Conservation (phyloP, 1,140 invertebrate species). For the Drosophila teissieri region DNA sequence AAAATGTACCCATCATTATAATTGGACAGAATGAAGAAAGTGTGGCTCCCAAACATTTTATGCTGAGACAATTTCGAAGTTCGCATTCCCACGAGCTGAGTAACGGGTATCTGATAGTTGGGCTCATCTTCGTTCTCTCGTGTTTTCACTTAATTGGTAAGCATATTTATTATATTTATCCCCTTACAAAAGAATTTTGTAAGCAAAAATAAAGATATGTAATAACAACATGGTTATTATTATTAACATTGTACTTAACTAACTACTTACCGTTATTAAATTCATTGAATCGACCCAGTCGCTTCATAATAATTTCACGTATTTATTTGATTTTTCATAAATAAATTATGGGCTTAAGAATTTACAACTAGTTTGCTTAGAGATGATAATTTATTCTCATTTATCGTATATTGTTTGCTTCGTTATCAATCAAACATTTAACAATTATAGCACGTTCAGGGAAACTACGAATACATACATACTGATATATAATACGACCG, state of each 20-base stretch:
- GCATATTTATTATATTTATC: too few species aligned
- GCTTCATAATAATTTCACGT: slow-evolving; percentile 50
- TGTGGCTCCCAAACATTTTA: too few species aligned
- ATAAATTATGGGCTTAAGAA: slow-evolving; percentile 72
- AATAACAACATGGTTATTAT: too few species aligned
- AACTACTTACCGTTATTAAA: not conserved
- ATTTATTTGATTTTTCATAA: slow-evolving; percentile 80
- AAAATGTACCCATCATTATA: not conserved
- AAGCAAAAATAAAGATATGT: too few species aligned
- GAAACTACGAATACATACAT: slow-evolving; percentile 52
- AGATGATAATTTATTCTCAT: slow-evolving; percentile 58
- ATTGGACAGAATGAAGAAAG: not conserved
- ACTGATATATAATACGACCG: slow-evolving; percentile 30
- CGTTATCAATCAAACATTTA: slow-evolving; percentile 62
- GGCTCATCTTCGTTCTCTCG: too few species aligned
- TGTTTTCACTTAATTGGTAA: too few species aligned
- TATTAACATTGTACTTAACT: too few species aligned
- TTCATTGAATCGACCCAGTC: not conserved
- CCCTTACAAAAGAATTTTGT: too few species aligned
- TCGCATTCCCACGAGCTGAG: too few species aligned
- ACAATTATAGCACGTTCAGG: slow-evolving; percentile 79
- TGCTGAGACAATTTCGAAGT: too few species aligned
- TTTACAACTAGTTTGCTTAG: slow-evolving; percentile 78
- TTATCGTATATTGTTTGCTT: slow-evolving; percentile 41
- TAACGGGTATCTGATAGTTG: too few species aligned